These are phyloP conservation scores for Spodoptera exigua DNA, from an alignment of 2,888 invertebrate genomes.

Conservation along the genomic window DNA sequence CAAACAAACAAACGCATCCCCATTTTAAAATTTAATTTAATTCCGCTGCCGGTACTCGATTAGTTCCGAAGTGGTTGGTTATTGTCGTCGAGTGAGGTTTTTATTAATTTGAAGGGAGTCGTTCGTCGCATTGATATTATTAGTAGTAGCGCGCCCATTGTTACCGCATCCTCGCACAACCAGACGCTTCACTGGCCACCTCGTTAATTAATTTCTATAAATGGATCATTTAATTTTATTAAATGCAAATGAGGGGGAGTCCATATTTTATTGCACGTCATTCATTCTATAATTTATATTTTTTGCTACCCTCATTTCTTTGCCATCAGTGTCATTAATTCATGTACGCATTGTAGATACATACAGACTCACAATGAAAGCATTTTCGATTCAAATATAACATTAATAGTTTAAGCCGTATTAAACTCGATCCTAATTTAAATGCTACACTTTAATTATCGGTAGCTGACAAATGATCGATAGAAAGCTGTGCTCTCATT, in stretches of 20 bases:
- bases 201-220: constrained; percentile 88
- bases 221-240: constrained; percentile 89
- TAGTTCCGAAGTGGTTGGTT: constrained; percentile 83
- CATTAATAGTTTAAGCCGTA: constrained; percentile 61
- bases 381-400: constrained; percentile 45
- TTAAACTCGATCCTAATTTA: constrained; percentile 71
- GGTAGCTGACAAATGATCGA: constrained; percentile 85
- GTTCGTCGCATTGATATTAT: constrained; percentile 79
- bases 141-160: constrained; percentile 72
- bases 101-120: constrained; percentile 86
- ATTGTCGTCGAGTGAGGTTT: constrained; percentile 87
- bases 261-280: constrained; percentile 70
- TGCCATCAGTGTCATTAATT: constrained; percentile 44
- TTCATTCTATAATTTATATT: constrained; percentile 69
- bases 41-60: constrained; percentile 81
- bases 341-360: constrained; percentile 4
- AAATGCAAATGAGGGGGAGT: constrained; percentile 88
- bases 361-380: constrained; percentile 36
- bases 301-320: constrained; percentile 54
- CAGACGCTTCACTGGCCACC: constrained; percentile 85
- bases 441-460: constrained; percentile 82
- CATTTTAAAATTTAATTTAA: constrained; percentile 78
- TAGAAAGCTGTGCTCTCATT: constrained; percentile 81
- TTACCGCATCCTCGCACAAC: constrained; percentile 56
- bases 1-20: constrained; percentile 66